phyloP scores from a whole-genome alignment of 2,797 vertebrate species.

The Poecilia gillii region DNA sequence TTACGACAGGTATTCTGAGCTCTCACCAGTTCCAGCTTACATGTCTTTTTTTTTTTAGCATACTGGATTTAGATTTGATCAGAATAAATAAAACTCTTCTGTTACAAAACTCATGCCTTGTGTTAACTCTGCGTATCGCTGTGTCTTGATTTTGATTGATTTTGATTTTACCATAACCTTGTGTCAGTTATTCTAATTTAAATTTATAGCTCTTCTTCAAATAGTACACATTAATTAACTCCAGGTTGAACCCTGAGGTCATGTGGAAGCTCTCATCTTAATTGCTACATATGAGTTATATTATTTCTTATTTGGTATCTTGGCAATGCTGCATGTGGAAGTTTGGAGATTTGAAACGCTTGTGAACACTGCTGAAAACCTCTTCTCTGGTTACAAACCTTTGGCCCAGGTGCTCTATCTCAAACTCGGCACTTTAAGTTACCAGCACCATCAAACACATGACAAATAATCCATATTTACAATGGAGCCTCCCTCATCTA shows the following conservation, averaged over 20 bases:
- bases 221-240: constrained; percentile 29
- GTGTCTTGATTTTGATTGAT: neutral
- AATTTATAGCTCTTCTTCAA: constrained; percentile 30
- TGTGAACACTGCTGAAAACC: constrained; percentile 33
- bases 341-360: constrained; percentile 55
- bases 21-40: neutral
- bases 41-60: neutral
- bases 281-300: constrained; percentile 48
- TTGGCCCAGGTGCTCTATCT: constrained; percentile 73
- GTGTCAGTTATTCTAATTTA: constrained; percentile 3
- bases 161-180: neutral
- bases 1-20: neutral
- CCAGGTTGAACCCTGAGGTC: constrained; percentile 23
- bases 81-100: neutral
- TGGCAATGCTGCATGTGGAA: constrained; percentile 45
- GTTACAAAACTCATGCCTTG: neutral
- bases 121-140: neutral
- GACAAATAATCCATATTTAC: constrained; percentile 59
- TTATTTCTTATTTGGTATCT: constrained; percentile 52
- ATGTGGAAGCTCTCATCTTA: constrained; percentile 46
- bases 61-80: neutral
- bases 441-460: constrained; percentile 59
- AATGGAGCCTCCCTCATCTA: constrained; percentile 51
- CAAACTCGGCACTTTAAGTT: constrained; percentile 53
- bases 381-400: constrained; percentile 59